Conservation (phyloP, 2,113 vertebrate genomes). For the Antennarius striatus region DNA sequence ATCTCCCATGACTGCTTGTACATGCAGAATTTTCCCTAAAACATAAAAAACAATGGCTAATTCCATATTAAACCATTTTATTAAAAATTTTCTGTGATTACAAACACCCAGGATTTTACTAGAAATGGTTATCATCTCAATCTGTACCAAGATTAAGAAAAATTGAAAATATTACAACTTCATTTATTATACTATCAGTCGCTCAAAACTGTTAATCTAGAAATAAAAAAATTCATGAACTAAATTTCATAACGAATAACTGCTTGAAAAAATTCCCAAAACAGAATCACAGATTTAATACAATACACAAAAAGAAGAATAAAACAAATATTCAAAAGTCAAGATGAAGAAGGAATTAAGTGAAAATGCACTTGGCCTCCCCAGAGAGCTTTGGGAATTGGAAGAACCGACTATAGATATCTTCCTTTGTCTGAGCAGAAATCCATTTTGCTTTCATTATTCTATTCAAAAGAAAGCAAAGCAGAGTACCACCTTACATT, state of each 20-base stretch:
- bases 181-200: slow-evolving; percentile 69
- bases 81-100: slow-evolving; percentile 82
- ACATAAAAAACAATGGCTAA: slow-evolving; percentile 14
- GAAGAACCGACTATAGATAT: slow-evolving; percentile 28
- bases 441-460: slow-evolving; percentile 37
- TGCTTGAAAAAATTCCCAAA: slow-evolving; percentile 54
- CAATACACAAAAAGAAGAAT: slow-evolving; percentile 61
- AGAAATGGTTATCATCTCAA: slow-evolving; percentile 62
- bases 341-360: slow-evolving; percentile 36
- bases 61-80: slow-evolving; percentile 75
- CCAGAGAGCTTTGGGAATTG: slow-evolving; percentile 28
- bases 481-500: slow-evolving; percentile 54
- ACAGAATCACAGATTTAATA: slow-evolving; percentile 66
- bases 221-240: slow-evolving; percentile 63
- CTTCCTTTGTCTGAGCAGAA: slow-evolving; percentile 43
- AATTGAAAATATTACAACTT: slow-evolving; percentile 75
- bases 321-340: slow-evolving; percentile 51
- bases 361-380: slow-evolving; percentile 55
- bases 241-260: slow-evolving; percentile 75
- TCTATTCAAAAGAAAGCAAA: slow-evolving; percentile 35
- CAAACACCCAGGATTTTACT: slow-evolving; percentile 77
- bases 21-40: not conserved
- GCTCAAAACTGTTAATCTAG: slow-evolving; percentile 66
- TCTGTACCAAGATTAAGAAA: slow-evolving; percentile 60
- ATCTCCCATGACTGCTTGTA: too few relatives aligned